These are phyloP conservation scores for Passer domesticus DNA, from an alignment of 2,113 vertebrate genomes.

Conservation along the genomic window DNA sequence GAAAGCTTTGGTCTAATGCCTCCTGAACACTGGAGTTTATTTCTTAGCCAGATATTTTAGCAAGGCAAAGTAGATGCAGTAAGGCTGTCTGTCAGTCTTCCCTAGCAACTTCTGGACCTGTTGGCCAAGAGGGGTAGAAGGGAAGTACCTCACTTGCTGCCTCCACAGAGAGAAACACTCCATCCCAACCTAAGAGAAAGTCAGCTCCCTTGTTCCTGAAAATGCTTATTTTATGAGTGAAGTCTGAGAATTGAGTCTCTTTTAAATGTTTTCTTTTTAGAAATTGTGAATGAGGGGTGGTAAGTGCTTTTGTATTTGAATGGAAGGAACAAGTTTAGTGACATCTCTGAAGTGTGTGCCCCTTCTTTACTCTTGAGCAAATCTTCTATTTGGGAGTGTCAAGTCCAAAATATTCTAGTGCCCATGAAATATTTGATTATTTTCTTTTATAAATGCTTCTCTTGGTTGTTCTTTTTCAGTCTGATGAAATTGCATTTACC, in stretches of 20 bases:
- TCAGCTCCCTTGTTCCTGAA: background rate
- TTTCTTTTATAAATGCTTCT: background rate
- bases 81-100: background rate
- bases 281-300: fast-evolving
- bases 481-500: background rate
- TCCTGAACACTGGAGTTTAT: background rate
- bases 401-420: background rate
- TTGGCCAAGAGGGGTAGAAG: background rate
- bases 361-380: background rate
- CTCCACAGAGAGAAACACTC: background rate
- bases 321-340: background rate
- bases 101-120: background rate
- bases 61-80: background rate
- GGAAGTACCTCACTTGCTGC: background rate
- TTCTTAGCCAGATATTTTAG: background rate
- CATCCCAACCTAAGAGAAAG: background rate
- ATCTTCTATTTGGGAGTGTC: background rate
- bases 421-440: background rate
- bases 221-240: background rate
- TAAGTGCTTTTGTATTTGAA: background rate
- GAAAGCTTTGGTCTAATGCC: background rate
- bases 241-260: background rate
- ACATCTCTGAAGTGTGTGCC: background rate
- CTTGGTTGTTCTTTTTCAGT: background rate
- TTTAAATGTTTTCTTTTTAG: background rate